phyloP scores from a whole-genome alignment of 2,888 invertebrate species.

The Helicoverpa assulta region DNA sequence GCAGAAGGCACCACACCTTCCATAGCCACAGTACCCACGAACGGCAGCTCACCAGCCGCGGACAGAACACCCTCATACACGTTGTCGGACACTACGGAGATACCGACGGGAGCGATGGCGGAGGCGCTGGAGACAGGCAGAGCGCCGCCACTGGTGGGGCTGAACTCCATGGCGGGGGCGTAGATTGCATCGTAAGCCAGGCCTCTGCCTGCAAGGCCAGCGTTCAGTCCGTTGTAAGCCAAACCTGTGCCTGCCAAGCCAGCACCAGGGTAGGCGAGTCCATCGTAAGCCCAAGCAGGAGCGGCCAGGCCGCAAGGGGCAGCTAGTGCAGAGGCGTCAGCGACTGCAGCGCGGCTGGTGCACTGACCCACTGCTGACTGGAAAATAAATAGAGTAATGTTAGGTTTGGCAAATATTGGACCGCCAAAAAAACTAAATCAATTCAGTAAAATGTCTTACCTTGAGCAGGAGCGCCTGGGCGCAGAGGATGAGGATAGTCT shows the following conservation, averaged over 20 bases:
- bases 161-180: constrained; percentile 21
- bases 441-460: neutral
- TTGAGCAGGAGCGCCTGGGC: constrained; percentile 28
- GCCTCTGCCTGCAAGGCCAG: constrained; percentile 11
- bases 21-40: constrained; percentile 70
- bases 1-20: constrained; percentile 71
- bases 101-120: constrained; percentile 37
- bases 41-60: constrained; percentile 70
- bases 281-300: neutral
- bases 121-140: constrained; percentile 47
- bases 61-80: constrained; percentile 37
- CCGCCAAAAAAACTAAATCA: neutral
- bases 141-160: constrained; percentile 44
- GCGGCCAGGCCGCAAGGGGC: constrained; percentile 3
- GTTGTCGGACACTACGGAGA: constrained; percentile 53
- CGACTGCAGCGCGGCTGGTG: constrained; percentile 71
- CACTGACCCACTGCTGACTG: constrained; percentile 43
- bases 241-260: constrained; percentile 16
- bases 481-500: constrained; percentile 40
- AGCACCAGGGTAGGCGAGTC: neutral
- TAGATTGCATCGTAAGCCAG: constrained; percentile 22
- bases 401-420: neutral
- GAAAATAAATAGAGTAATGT: neutral
- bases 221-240: constrained; percentile 1
- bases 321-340: constrained; percentile 39